Evolutionary conservation across 92 coral and sea anemone genomes (phyloP), one percentile per base, ranked within the genome.

Genomic region (Scolanthus callimorphus): DNA sequence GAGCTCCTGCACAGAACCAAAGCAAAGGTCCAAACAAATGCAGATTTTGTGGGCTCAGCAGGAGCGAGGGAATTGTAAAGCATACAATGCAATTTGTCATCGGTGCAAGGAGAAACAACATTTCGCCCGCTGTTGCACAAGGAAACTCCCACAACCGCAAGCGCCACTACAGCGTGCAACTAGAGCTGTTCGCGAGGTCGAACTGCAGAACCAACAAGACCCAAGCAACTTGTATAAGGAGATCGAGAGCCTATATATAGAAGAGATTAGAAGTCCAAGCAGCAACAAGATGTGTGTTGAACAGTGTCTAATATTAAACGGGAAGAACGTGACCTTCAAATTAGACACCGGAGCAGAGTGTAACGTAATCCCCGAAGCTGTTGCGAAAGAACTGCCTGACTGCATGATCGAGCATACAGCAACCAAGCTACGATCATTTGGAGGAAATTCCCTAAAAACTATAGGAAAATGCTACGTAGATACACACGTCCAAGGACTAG

Each of bases 1-100:
- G 41, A 34, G 41, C 41, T 34, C 41, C 41, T 6, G 15, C 41
- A 34, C 41, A 34, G 41, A 34, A 34, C 15, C 41, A 34, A 15
- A 34, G 15, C 41, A 34, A 34, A 15, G 41, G 41, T 6, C 41
- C 6, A 15, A 34, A 31, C 54, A 60, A 52, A 52, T 76, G 82
- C 57, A 76, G 44, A 67, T 76, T 76, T 41, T 76, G 82, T 50
- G 82, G 47, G 57, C 20, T 43, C 20, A 39, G 45, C 66, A 63
- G 41, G 59, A 63, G 29, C 48, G 64, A 31, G 24, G 17, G 27
- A 48, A 59, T 20, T 20, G 58, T 15, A 25, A 4, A 20, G 80
- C 72, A 20, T 75, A 65, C 22, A 53, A 53, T 29, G 69, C 50
- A 28, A 66, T 41, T 27, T 65, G 62, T 34, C 57, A 75, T 23